Conservation (phyloP, 1,140 invertebrate genomes). For the Calosoma granatense region DNA sequence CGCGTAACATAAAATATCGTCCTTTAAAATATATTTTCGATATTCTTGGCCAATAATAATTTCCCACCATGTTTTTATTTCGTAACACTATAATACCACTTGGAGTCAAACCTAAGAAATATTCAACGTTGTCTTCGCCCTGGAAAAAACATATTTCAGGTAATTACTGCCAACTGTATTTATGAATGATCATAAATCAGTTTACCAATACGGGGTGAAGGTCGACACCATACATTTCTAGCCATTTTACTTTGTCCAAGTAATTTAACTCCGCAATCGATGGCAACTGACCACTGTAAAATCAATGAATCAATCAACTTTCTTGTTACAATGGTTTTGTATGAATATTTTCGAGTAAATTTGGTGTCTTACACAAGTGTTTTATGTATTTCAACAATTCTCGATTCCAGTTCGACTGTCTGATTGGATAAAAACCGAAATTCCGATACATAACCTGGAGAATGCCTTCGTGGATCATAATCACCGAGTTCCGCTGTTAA, state of each 20-base stretch:
- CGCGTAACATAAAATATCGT: constrained; percentile 90
- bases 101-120: constrained; percentile 93
- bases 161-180: no score
- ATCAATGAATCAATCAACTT: constrained; percentile 12
- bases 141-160: constrained; percentile 42
- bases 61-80: constrained; percentile 93
- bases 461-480: constrained; percentile 84
- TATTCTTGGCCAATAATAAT: constrained; percentile 98
- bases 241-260: constrained; percentile 89
- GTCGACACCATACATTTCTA: constrained; percentile 97
- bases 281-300: constrained; percentile 59
- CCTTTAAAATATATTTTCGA: constrained; percentile 94
- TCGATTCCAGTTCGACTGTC: constrained; percentile 78
- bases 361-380: constrained; percentile 60
- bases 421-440: constrained; percentile 93
- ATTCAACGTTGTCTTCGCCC: constrained; percentile 96
- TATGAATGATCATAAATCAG: no score
- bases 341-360: constrained; percentile 1
- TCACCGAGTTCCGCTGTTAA: constrained; percentile 91
- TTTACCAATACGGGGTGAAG: constrained; percentile 81
- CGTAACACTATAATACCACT: constrained; percentile 94
- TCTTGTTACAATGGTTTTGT: neutral
- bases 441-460: constrained; percentile 89
- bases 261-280: constrained; percentile 89
- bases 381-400: constrained; percentile 83